A percentile compares a stretch with the other conserved stretches of the same genome.
Conservation (phyloP, 2,888 invertebrate genomes). For the Fabriciana adippe region DNA sequence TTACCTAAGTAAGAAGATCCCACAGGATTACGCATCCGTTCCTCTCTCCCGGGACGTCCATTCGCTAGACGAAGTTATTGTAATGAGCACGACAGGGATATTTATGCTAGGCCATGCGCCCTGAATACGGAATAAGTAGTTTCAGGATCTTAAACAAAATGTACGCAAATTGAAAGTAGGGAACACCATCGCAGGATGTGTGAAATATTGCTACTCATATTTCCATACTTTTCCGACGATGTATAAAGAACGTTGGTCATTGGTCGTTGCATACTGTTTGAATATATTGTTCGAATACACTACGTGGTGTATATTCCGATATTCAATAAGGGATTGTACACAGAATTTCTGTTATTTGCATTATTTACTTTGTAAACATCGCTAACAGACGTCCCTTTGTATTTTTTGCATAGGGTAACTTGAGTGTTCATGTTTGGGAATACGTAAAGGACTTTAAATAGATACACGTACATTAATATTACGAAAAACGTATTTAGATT, state of each 20-base stretch:
- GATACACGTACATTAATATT: background rate
- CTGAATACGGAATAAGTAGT: constrained; percentile 72
- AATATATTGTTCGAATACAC: constrained; percentile 21
- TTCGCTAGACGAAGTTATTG: constrained; percentile 68
- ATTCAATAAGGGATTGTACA: constrained; percentile 58
- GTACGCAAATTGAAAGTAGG: constrained; percentile 32
- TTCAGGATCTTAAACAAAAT: constrained; percentile 36
- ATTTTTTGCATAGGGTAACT: constrained; percentile 7
- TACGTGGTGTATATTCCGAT: constrained; percentile 49
- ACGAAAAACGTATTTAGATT: background rate
- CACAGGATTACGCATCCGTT: constrained; percentile 66
- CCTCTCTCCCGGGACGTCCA: constrained; percentile 65
- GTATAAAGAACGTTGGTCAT: constrained; percentile 21
- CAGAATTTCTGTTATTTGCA: constrained; percentile 50
- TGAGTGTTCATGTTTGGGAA: constrained; percentile 7
- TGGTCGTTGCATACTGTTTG: background rate
- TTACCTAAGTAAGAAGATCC: constrained; percentile 72
- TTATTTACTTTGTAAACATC: constrained; percentile 65
- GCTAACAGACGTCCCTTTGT: constrained; percentile 55
- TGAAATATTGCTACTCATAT: constrained; percentile 20
- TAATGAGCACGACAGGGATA: constrained; percentile 79
- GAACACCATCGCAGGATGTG: constrained; percentile 26
- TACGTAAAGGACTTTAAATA: background rate
- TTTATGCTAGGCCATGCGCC: constrained; percentile 75
- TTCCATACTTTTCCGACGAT: constrained; percentile 19